Evolutionary conservation across 2,888 invertebrate species (phyloP), one percentile per base, ranked within the genome.

Genomic region (Lasioglossum leucozonium): DNA sequence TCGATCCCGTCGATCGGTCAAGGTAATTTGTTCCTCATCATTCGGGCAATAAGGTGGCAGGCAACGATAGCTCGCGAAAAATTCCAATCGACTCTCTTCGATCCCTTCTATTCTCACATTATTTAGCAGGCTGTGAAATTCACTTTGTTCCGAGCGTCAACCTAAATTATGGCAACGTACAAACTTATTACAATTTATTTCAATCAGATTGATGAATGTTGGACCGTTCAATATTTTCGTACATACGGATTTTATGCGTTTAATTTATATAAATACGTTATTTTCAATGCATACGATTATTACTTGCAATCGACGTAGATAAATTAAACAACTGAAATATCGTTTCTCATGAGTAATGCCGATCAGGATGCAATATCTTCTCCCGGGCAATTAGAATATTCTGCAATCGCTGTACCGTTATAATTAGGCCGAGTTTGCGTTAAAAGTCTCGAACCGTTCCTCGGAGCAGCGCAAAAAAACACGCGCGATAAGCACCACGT

Each of bases 361-460:
- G 44, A 34, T 30, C 26, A 11, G 65, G n/a, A 72, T 72, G 16
- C 11, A 1, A n/a, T n/a, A n/a, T n/a, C 13, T n/a, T 40, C 34
- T n/a, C 62, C 22, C 40, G 40, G 6, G n/a, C 47, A 72, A 82
- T 85, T 85, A 85, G 72, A 82, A 83, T 76, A 77, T 76, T 75
- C 81, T 77, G 74, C 26, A 74, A 84, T 85, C 74, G 13, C 34
- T 30, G 77, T 85, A 85, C 85, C 85, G 85, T 85, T 85, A 85
- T 84, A 85, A 84, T 85, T 81, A 84, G 81, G 44, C 26, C 80
- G 72, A 81, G 73, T 77, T 77, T 74, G 30, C 44, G 47, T 74
- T 81, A 74, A 85, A 85, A 79, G 67, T 69, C 72, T 72, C 72
- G n/a, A 44, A 58, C 79, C 62, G 79, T 85, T 85, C 42, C 30